phyloP scores from a whole-genome alignment of 2,113 vertebrate species.

The Antechinus flavipes region DNA sequence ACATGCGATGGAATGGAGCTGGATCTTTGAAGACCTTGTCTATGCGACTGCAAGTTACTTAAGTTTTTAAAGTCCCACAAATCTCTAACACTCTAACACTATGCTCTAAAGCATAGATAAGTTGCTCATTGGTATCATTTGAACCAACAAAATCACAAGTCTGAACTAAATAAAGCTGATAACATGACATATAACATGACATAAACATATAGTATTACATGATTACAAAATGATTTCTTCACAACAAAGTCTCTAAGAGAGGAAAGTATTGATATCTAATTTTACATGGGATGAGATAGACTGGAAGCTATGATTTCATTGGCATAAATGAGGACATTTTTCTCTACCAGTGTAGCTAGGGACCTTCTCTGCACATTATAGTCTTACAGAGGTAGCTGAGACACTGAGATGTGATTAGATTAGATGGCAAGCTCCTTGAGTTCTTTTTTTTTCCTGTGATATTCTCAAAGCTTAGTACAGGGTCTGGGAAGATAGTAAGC shows the following conservation, averaged over 20 bases:
- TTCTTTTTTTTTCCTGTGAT: neutral
- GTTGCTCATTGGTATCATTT: neutral
- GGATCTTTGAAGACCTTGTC: neutral
- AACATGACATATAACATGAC: neutral
- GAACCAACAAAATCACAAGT: neutral
- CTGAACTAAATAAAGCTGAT: neutral
- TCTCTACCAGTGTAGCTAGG: neutral
- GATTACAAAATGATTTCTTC: neutral
- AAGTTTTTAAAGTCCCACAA: neutral
- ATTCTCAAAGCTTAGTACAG: neutral
- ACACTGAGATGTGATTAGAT: neutral
- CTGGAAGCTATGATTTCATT: neutral
- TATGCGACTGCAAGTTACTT: neutral
- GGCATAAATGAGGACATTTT: neutral
- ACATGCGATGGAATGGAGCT: neutral
- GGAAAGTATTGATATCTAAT: neutral
- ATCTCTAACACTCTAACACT: neutral
- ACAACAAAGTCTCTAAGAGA: neutral
- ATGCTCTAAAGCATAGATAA: neutral
- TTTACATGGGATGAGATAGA: neutral
- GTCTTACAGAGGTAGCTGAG: neutral
- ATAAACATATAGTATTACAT: neutral
- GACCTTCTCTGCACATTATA: neutral
- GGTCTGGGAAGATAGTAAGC: neutral
- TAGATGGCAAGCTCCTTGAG: neutral